Evolutionary conservation across 1,140 invertebrate species (phyloP).

Genomic region (Atta colombica): DNA sequence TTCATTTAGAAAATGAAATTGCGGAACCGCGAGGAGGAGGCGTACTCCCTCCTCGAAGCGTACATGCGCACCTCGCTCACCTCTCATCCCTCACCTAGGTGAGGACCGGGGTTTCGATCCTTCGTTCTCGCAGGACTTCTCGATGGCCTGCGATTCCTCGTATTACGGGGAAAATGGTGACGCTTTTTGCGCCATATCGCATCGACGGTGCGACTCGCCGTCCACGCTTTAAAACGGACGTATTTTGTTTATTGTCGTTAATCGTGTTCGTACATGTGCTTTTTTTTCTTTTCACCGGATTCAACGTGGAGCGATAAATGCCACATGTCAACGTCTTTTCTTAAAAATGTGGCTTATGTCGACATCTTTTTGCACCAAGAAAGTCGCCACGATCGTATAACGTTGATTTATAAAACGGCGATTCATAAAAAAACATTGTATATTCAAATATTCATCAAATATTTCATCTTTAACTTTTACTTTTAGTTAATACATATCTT

Average conservation of each 20-base stretch:
- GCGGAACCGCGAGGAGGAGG: conserved; percentile 77
- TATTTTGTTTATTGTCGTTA: conserved; percentile 65
- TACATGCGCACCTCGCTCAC: conserved; percentile 81
- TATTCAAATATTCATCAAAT: neutral
- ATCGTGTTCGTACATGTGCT: conserved; percentile 4
- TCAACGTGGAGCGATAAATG: conserved; percentile 5
- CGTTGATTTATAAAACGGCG: neutral
- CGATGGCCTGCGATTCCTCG: conserved; percentile 38
- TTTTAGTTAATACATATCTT: too few species aligned
- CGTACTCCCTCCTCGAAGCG: conserved; percentile 75
- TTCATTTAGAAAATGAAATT: conserved; percentile 82
- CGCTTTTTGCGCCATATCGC: conserved; percentile 53
- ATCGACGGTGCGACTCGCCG: conserved; percentile 42
- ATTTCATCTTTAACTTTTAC: neutral
- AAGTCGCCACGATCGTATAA: neutral
- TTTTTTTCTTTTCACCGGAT: neutral
- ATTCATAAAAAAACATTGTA: neutral
- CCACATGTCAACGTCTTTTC: neutral
- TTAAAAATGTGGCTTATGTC: conserved; percentile 21
- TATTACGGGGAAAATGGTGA: conserved; percentile 69
- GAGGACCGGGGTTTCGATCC: conserved; percentile 73
- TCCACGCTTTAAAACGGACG: conserved; percentile 65
- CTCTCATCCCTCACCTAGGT: conserved; percentile 69
- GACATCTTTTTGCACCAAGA: conserved; percentile 28
- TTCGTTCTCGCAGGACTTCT: conserved; percentile 48